Percentiles rank a stretch among this genome's conserved stretches.
Evolutionary conservation across 2,113 vertebrate species (phyloP).

Genomic region (Tamias sibiricus): DNA sequence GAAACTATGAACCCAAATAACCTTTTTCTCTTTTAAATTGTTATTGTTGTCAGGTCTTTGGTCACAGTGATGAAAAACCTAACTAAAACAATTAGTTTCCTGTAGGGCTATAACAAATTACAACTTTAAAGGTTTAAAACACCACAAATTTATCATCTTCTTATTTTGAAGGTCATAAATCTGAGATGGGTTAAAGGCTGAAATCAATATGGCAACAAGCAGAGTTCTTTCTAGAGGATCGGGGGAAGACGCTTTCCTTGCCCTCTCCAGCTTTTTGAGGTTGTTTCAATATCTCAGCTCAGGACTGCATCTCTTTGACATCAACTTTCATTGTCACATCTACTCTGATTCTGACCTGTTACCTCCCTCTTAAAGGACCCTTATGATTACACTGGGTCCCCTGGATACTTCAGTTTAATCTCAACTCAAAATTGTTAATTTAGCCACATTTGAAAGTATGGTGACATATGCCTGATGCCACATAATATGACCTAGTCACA

Average conservation of each 20-base stretch:
- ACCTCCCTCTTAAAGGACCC: neutral
- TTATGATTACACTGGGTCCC: neutral
- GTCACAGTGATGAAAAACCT: too few species aligned
- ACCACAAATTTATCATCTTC: neutral
- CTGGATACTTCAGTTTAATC: neutral
- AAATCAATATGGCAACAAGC: neutral
- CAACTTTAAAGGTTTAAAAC: neutral
- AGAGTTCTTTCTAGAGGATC: neutral
- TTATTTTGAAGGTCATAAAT: neutral
- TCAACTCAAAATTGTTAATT: neutral
- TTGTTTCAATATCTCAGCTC: neutral
- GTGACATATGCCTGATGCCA: neutral
- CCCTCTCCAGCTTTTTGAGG: neutral
- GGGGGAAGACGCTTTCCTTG: neutral
- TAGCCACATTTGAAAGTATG: neutral
- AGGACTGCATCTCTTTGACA: neutral
- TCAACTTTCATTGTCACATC: neutral
- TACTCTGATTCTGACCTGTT: neutral
- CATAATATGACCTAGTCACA: neutral
- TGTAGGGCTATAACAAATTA: neutral
- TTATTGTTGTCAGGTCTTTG: too few species aligned
- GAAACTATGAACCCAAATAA: too few species aligned
- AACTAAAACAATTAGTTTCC: neutral
- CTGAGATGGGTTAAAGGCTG: neutral
- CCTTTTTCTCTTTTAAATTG: too few species aligned